Conservation (phyloP, 1,140 invertebrate genomes). For the Stegodyphus dumicola region DNA sequence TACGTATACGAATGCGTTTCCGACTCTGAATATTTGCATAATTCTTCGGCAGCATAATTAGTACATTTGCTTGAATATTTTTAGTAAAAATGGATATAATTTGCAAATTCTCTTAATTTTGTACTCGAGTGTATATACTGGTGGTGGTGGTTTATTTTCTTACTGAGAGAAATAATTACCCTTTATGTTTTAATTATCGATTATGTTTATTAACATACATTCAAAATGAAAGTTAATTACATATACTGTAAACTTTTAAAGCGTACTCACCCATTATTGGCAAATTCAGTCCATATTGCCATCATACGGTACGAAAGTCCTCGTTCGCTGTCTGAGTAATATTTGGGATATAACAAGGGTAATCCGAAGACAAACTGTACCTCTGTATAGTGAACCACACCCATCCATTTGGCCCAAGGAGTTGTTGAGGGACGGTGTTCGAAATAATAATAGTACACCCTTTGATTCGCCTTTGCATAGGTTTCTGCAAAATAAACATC, state of each 20-base stretch:
- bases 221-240: background rate
- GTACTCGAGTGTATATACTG: too few species aligned
- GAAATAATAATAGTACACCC: constrained; percentile 29
- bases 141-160: too few species aligned
- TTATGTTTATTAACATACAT: background rate
- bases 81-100: too few species aligned
- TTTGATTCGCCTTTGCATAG: background rate
- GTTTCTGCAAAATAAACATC: constrained; percentile 10
- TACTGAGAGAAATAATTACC: too few species aligned
- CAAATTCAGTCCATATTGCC: constrained; percentile 70
- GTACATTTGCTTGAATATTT: too few species aligned
- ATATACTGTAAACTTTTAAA: too few species aligned
- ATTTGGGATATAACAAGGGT: constrained; percentile 65
- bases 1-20: too few species aligned
- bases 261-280: constrained; percentile 66
- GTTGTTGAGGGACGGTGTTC: constrained; percentile 1
- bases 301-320: constrained; percentile 68
- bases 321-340: constrained; percentile 67
- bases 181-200: too few species aligned
- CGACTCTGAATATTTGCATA: too few species aligned
- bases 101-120: too few species aligned
- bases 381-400: constrained; percentile 72
- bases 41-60: too few species aligned
- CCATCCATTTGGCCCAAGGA: constrained; percentile 72
- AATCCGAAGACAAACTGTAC: constrained; percentile 71